phyloP scores from a whole-genome alignment of 2,113 vertebrate genomes.

The Lanius collurio region DNA sequence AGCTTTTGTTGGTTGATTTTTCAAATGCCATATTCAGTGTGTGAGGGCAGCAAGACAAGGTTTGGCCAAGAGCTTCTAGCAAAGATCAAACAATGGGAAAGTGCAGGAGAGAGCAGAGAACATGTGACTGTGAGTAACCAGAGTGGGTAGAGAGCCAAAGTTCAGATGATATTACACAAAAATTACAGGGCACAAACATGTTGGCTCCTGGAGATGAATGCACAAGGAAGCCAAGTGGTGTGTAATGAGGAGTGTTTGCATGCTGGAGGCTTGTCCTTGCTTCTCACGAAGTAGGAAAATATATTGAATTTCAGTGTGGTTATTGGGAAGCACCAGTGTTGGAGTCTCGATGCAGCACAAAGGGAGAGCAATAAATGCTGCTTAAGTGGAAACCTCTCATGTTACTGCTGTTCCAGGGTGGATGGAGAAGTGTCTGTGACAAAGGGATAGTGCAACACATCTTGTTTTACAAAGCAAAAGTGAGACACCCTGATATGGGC shows the following conservation, averaged over 20 bases:
- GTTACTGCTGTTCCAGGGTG: neutral
- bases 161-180: neutral
- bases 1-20: neutral
- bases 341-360: neutral
- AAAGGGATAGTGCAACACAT: neutral
- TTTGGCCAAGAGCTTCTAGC: neutral
- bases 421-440: neutral
- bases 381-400: neutral
- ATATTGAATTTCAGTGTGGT: neutral
- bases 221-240: neutral
- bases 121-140: neutral
- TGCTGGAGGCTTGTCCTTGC: neutral
- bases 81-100: neutral
- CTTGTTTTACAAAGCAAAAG: neutral
- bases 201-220: neutral
- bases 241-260: neutral
- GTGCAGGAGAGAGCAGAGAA: neutral
- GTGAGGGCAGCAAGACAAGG: neutral
- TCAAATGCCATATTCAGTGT: neutral
- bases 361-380: neutral
- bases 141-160: neutral
- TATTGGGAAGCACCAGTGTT: rapidly evolving
- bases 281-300: neutral
- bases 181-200: neutral
- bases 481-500: neutral